A percentile compares a stretch with the other conserved stretches of the same genome.
phyloP scores from a whole-genome alignment of 92 coral and sea anemone genomes.

The Zoanthus sansibaricus region DNA sequence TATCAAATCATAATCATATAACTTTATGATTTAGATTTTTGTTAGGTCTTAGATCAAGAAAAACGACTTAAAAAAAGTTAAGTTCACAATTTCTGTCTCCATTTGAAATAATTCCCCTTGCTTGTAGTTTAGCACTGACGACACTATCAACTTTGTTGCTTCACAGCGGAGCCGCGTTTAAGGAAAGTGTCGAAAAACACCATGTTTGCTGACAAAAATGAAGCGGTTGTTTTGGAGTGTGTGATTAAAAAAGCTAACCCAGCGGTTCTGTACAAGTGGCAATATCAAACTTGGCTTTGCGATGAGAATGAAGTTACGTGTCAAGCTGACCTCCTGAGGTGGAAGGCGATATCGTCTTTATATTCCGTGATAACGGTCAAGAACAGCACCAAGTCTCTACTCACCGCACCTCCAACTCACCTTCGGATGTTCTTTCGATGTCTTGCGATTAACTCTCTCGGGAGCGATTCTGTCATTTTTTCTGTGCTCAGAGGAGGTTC shows the following conservation, averaged over 20 bases:
- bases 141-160: neutral
- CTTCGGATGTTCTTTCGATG: slow-evolving; percentile 35
- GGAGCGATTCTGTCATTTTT: slow-evolving; percentile 33
- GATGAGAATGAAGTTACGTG: slow-evolving; percentile 23
- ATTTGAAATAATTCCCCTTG: too few relatives aligned
- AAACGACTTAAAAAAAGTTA: too few relatives aligned
- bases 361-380: slow-evolving; percentile 9
- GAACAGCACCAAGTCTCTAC: slow-evolving; percentile 13
- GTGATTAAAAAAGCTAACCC: slow-evolving; percentile 34
- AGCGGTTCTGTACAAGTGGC: slow-evolving; percentile 29
- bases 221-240: slow-evolving; percentile 18
- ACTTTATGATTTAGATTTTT: too few relatives aligned
- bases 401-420: slow-evolving; percentile 10
- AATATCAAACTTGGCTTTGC: slow-evolving; percentile 42
- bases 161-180: slow-evolving; percentile 18
- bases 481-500: slow-evolving; percentile 36
- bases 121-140: too few relatives aligned
- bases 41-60: too few relatives aligned
- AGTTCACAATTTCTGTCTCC: too few relatives aligned
- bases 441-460: slow-evolving; percentile 23
- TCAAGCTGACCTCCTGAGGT: slow-evolving; percentile 17
- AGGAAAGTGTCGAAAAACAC: neutral
- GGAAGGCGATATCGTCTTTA: slow-evolving; percentile 18
- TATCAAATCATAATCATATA: too few relatives aligned
- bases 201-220: slow-evolving; percentile 24